Evolutionary conservation across 2,113 vertebrate genomes (phyloP), one percentile per base, ranked within the genome.

Genomic region (Tragelaphus strepsiceros): DNA sequence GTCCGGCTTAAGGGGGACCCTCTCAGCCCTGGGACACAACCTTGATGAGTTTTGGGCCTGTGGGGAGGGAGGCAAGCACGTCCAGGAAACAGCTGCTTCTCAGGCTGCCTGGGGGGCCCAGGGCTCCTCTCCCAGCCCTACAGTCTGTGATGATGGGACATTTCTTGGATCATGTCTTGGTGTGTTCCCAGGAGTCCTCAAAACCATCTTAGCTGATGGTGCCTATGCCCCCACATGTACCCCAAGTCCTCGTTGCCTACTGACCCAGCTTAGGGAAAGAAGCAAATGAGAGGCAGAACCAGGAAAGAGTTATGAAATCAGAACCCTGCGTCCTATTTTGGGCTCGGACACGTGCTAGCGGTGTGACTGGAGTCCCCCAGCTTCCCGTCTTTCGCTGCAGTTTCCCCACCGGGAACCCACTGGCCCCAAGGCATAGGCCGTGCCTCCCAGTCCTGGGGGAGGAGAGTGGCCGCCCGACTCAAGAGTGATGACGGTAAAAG

Each of bases 221-320:
- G 77, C 46, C 46, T 22, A 15, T 0, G 22, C 39, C 12, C 22
- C 6, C 0, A 77, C 39, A 43, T 0, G 1, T 77, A 77, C 39
- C 22, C 1, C 6, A 46, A 83, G 35, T 51, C 92, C 43, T 6
- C 4, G 6, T 21, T 7, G 49, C 49, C 54, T 49, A 43, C 17
- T 1, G 19, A 32, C 7, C 56, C 30, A 77, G 71, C 21, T 90
- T 78, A 46, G 77, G 17, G 49, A 77, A 96, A 92, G 16, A 90
- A 74, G 35, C 77, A 94, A 93, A n/a, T 35, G 30, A 84, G 88
- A 96, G 94, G 56, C 32, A 80, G 88, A 90, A 93, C 15, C 2
- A 28, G 8, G 39, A 7, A 51, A 62, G 28, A 96, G 46, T 21
- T 9, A 78, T 21, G n/a, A 92, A 89, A 61, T 67, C 43, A 83